Conservation (phyloP, 2,888 invertebrate genomes). For the Chouioia cunea region DNA sequence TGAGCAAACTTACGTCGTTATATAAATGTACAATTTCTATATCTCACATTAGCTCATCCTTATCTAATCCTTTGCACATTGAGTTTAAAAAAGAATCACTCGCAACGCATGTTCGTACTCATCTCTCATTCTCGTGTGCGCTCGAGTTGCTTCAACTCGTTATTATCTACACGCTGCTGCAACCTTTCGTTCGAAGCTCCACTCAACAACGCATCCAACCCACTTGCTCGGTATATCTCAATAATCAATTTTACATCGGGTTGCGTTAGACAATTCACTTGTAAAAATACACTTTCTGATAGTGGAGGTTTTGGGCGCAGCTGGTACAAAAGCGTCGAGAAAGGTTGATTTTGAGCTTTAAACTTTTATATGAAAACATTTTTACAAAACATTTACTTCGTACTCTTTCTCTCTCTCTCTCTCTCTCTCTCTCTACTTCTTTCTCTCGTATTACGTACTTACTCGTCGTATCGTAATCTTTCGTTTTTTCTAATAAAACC, state of each 20-base stretch:
- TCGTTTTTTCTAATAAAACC: conserved; percentile 44
- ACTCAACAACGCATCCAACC: conserved; percentile 31
- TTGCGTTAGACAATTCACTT: conserved; percentile 16
- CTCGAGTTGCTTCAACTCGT: not conserved
- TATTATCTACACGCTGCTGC: conserved; percentile 15
- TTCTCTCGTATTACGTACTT: not conserved
- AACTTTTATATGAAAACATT: conserved; percentile 36
- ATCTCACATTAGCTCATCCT: conserved; percentile 16
- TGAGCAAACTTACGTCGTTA: conserved; percentile 62
- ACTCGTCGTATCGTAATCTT: not conserved
- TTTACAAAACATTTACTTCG: conserved; percentile 41
- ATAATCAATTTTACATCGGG: conserved; percentile 17
- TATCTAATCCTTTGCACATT: conserved; percentile 41
- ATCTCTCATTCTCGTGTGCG: conserved; percentile 41
- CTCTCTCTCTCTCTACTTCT: conserved; percentile 18
- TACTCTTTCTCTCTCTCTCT: conserved; percentile 15
- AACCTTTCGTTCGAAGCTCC: conserved; percentile 40
- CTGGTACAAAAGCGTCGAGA: conserved; percentile 34
- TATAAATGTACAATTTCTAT: conserved; percentile 32
- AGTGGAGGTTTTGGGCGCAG: conserved; percentile 34
- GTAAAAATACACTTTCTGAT: conserved; percentile 37
- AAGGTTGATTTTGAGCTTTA: conserved; percentile 31
- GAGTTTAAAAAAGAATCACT: conserved; percentile 33
- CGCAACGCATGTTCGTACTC: conserved; percentile 45
- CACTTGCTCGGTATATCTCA: conserved; percentile 7